Conservation (phyloP, 2,888 invertebrate genomes). For the Scotopteryx bipunctaria region DNA sequence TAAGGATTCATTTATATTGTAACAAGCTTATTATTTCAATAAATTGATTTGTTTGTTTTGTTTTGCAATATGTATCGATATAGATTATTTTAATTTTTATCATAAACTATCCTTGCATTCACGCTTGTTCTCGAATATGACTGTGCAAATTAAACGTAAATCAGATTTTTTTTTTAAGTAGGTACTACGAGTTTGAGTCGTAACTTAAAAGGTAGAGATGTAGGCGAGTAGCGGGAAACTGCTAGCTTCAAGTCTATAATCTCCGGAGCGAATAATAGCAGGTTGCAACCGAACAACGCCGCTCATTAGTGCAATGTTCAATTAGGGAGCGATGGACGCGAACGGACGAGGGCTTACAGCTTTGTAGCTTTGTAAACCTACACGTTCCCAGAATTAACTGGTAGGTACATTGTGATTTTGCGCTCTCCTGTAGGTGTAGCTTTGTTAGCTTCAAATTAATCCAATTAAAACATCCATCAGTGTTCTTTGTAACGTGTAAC, state of each 20-base stretch:
- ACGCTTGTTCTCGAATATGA: too few relatives aligned
- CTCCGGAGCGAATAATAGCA: constrained; percentile 74
- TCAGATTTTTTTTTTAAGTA: too few relatives aligned
- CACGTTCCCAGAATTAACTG: constrained; percentile 38
- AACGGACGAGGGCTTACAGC: constrained; percentile 43
- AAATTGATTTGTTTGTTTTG: too few relatives aligned
- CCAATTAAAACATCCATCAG: constrained; percentile 11
- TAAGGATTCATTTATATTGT: too few relatives aligned
- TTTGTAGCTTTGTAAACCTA: constrained; percentile 47
- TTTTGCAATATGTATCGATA: too few relatives aligned
- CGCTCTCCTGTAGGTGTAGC: constrained; percentile 19
- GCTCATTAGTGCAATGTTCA: constrained; percentile 82
- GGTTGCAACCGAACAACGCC: constrained; percentile 76
- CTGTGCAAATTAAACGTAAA: too few relatives aligned
- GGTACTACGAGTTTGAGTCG: not conserved
- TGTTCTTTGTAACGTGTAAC: not conserved
- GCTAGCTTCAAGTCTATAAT: constrained; percentile 47
- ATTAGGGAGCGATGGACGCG: constrained; percentile 69
- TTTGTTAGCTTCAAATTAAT: not conserved
- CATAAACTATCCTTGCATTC: too few relatives aligned
- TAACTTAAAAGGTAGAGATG: not conserved
- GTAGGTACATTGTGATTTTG: constrained; percentile 48
- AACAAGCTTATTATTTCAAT: too few relatives aligned
- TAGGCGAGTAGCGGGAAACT: constrained; percentile 8
- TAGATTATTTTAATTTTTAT: too few relatives aligned